These are phyloP conservation scores for Ephestia elutella DNA, from an alignment of 1,140 invertebrate species.

Conservation along the genomic window DNA sequence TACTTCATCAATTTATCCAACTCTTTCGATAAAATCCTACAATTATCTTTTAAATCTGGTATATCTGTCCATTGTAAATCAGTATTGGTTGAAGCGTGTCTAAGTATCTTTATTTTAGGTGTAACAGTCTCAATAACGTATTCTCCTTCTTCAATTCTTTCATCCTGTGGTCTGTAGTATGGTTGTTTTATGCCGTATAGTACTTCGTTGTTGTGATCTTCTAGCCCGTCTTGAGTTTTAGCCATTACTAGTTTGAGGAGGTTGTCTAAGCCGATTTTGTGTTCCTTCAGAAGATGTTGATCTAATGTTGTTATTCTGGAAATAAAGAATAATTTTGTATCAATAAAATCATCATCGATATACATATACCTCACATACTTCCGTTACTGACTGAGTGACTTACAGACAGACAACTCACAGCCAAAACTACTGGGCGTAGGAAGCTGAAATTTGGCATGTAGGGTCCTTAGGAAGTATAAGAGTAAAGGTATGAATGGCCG, in stretches of 20 bases:
- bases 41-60: conserved; percentile 37
- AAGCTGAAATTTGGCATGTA: too few relatives aligned
- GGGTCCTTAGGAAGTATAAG: too few relatives aligned
- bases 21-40: conserved; percentile 31
- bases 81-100: conserved; percentile 47
- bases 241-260: conserved; percentile 57
- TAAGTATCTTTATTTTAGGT: conserved; percentile 55
- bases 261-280: conserved; percentile 57
- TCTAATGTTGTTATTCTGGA: conserved; percentile 61
- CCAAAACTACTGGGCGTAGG: too few relatives aligned
- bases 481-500: too few relatives aligned
- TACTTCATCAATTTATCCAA: conserved; percentile 37
- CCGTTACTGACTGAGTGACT: too few relatives aligned
- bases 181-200: conserved; percentile 38
- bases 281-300: conserved; percentile 54
- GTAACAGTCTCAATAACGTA: conserved; percentile 53
- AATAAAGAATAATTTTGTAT: conserved; percentile 1
- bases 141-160: conserved; percentile 48
- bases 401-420: too few relatives aligned
- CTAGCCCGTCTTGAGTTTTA: conserved; percentile 55
- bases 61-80: conserved; percentile 46
- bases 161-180: conserved; percentile 47
- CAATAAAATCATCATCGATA: background rate
- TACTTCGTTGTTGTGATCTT: conserved; percentile 19
- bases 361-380: too few relatives aligned